Base-by-base conservation (phyloP, 2,888 invertebrate genomes). In the Trimorus sp. region DNA sequence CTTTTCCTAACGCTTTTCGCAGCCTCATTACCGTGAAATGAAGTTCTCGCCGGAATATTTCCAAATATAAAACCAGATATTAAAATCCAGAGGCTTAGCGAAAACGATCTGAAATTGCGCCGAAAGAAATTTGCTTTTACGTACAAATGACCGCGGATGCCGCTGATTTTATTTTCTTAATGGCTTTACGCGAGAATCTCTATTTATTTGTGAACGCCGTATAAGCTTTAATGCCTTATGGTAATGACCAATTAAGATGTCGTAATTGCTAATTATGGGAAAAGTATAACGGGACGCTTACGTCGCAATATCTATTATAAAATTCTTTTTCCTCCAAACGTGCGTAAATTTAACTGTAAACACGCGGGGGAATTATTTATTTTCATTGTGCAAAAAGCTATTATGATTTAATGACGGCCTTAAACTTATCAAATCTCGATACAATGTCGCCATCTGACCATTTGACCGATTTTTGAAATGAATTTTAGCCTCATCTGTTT, bases 201-300 rank as follows among this genome's bases (percentile, higher is more conserved):
- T 79, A 79, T 79, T 83, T 83, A 83, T 83, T 79, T 79, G 76
- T 58, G 71, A 79, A 83, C 77, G 73, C 76, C 79, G 79, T 78
- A 79, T 79, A 73, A 75, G 74, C 82, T 70, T 79, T 75, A 79
- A 83, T 83, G 76, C 54, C 83, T 83, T 77, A 83, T 80, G 79
- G 77, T 83, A 78, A 83, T 83, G 70, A 80, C 77, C 80, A 83
- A 80, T 83, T 83, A 83, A 83, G 80, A 83, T 81, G 82, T 83
- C 77, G 83, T 82, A 84, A 84, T 83, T 81, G 80, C 71, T 80
- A 82, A 81, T 82, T 73, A 83, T 83, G 84, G 82, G 82, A 85
- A 83, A 84, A 83, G 81, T 83, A 82, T 84, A 84, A 83, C 84
- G 83, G 81, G 65, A 83, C 53, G 62, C 75, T 77, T 75, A 75